phyloP scores from a whole-genome alignment of 2,797 vertebrate species.

The Anableps anableps region DNA sequence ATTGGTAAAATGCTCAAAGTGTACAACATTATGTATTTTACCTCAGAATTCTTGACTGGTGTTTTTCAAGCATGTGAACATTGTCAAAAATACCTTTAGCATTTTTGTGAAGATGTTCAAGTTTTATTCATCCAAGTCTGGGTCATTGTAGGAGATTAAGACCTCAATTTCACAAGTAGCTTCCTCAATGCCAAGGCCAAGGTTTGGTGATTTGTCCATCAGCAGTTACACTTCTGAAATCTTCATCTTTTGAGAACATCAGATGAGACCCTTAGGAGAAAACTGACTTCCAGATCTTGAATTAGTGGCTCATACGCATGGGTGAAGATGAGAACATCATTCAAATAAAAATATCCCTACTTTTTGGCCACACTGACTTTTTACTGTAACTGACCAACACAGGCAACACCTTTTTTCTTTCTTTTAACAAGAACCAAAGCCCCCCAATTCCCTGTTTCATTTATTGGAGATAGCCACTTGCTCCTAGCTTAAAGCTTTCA shows the following conservation, averaged over 20 bases:
- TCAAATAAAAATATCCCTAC: background rate
- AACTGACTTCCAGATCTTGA: background rate
- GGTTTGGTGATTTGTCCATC: background rate
- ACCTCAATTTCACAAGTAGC: background rate
- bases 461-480: too few relatives aligned
- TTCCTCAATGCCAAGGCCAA: background rate
- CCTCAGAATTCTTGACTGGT: background rate
- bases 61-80: background rate
- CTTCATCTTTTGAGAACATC: background rate
- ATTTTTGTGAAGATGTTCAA: background rate
- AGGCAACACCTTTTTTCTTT: background rate
- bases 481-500: background rate
- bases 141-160: background rate
- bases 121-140: background rate
- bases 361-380: background rate
- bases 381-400: background rate
- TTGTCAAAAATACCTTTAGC: too few relatives aligned
- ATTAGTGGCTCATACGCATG: background rate
- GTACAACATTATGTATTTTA: background rate
- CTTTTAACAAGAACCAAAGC: too few relatives aligned
- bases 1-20: too few relatives aligned
- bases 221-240: background rate
- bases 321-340: background rate
- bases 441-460: too few relatives aligned
- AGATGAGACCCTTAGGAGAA: background rate